Conservation (phyloP, 2,888 invertebrate species). For the Eupithecia pulchellata region DNA sequence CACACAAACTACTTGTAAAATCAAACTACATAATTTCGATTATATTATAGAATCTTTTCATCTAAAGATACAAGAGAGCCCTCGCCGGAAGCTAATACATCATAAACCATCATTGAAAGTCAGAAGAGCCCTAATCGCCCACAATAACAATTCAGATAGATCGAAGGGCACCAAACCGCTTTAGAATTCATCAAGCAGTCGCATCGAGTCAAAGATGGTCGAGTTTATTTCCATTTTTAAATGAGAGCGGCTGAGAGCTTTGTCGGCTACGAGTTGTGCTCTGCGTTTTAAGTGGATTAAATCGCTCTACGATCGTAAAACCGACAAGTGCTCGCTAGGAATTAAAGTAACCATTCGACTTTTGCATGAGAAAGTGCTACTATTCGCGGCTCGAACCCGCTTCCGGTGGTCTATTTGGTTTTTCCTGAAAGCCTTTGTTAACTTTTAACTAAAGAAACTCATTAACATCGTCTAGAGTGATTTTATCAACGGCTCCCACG, state of each 20-base stretch:
- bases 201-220: constrained; percentile 83
- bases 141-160: constrained; percentile 48
- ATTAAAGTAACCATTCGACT: constrained; percentile 85
- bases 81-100: constrained; percentile 1
- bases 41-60: neutral
- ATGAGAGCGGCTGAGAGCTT: constrained; percentile 85
- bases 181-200: constrained; percentile 80
- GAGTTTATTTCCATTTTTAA: constrained; percentile 86
- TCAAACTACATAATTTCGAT: too few relatives aligned
- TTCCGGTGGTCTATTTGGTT: constrained; percentile 74
- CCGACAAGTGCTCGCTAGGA: constrained; percentile 85
- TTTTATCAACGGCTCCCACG: constrained; percentile 59
- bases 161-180: constrained; percentile 74
- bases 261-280: constrained; percentile 84
- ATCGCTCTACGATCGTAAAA: constrained; percentile 85
- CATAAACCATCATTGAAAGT: constrained; percentile 20
- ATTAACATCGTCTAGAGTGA: constrained; percentile 67
- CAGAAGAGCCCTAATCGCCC: constrained; percentile 32
- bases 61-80: constrained; percentile 1
- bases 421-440: constrained; percentile 68
- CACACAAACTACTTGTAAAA: too few relatives aligned
- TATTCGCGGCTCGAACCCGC: constrained; percentile 63
- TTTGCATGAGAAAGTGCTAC: constrained; percentile 84
- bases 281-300: constrained; percentile 86
- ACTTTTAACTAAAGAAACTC: constrained; percentile 77